Evolutionary conservation across 2,113 vertebrate species (phyloP).

Genomic region (Nycticorax nycticorax): DNA sequence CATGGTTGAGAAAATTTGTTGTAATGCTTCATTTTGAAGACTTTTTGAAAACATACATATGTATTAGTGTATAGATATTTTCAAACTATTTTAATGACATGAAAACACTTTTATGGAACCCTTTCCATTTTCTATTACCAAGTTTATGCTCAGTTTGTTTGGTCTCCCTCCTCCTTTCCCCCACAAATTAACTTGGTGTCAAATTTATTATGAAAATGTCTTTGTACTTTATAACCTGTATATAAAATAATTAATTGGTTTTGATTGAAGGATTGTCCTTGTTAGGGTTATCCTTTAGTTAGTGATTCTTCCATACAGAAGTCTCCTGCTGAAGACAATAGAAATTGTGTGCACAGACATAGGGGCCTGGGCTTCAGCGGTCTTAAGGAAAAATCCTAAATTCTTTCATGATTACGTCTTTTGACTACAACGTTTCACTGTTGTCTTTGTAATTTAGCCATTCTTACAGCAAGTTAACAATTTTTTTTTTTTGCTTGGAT

Average conservation of each 20-base stretch:
- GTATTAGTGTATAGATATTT: not conserved
- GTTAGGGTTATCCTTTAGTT: not conserved
- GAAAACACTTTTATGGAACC: not conserved
- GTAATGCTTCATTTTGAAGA: not conserved
- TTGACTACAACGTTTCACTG: constrained; percentile 41
- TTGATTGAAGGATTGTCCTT: not conserved
- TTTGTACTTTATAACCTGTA: not conserved
- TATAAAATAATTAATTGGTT: not conserved
- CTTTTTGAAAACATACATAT: not conserved
- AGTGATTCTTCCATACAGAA: not conserved
- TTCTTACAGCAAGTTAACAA: constrained; percentile 25
- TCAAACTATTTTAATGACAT: not conserved
- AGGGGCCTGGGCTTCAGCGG: not conserved
- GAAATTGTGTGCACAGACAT: not conserved
- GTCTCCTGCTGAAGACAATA: not conserved
- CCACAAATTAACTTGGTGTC: not conserved
- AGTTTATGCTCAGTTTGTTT: not conserved
- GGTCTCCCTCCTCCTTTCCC: not conserved
- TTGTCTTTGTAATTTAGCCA: constrained; percentile 53
- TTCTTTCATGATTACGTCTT: constrained; percentile 31
- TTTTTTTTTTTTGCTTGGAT: constrained; percentile 13
- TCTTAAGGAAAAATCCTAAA: constrained; percentile 29
- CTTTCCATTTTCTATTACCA: not conserved
- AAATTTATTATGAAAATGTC: not conserved
- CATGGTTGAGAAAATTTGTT: not conserved